Conservation (phyloP, 2,113 vertebrate genomes). For the Hipposideros armiger region DNA sequence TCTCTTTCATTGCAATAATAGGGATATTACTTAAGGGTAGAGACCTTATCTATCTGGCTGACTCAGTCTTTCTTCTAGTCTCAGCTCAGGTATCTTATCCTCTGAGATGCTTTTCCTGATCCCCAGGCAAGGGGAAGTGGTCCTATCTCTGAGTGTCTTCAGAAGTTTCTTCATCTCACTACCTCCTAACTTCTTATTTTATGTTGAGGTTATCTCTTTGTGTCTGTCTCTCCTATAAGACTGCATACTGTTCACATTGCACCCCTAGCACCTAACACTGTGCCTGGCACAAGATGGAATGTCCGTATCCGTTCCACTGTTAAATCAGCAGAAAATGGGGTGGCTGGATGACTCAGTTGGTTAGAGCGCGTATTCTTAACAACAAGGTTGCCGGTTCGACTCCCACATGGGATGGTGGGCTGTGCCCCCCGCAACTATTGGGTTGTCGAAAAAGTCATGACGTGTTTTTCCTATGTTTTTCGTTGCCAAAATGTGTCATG, state of each 20-base stretch:
- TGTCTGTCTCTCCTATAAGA: neutral
- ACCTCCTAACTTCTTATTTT: neutral
- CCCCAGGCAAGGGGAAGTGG: neutral
- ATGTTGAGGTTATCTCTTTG: neutral
- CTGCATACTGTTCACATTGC: fast-evolving
- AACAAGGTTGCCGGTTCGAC: too few species aligned
- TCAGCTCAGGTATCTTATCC: neutral
- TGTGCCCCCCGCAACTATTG: too few species aligned
- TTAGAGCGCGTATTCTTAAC: too few species aligned
- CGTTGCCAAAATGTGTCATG: too few species aligned
- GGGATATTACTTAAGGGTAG: neutral
- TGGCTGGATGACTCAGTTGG: too few species aligned
- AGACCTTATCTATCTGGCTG: neutral
- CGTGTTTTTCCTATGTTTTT: too few species aligned
- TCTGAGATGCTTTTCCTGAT: neutral
- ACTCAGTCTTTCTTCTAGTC: neutral
- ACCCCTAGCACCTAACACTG: neutral
- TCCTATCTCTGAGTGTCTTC: neutral
- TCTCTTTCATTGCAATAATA: conserved; percentile 24
- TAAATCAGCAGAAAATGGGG: neutral
- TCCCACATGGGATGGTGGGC: too few species aligned
- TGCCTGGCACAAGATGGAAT: neutral
- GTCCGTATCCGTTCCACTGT: too few species aligned
- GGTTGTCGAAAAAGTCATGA: too few species aligned
- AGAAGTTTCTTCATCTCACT: neutral